Evolutionary conservation across 2,113 vertebrate genomes (phyloP).

Genomic region (Engraulis encrasicolus): DNA sequence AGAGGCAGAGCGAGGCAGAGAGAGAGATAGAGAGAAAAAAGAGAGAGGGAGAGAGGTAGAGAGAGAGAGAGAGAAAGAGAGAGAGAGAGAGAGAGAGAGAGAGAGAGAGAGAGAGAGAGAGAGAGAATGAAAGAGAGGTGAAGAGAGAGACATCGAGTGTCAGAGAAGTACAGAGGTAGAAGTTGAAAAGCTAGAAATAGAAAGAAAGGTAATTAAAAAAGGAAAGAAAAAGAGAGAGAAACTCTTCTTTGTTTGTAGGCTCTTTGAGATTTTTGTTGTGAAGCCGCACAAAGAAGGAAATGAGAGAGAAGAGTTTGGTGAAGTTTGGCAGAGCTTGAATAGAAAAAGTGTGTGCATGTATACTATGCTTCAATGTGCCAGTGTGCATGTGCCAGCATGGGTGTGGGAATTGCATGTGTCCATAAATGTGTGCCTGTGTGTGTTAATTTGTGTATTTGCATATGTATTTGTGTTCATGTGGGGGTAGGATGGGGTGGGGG

Average conservation of each 20-base stretch:
- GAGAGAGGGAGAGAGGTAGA: too few relatives aligned
- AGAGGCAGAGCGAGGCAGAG: background rate
- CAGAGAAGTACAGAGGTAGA: too few relatives aligned
- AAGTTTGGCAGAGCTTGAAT: background rate
- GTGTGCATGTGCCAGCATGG: background rate
- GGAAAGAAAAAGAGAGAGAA: background rate
- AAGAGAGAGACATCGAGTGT: background rate
- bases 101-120: background rate
- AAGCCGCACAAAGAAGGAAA: background rate
- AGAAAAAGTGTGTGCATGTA: background rate
- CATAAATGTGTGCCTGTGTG: constrained; percentile 47
- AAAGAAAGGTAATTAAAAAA: background rate
- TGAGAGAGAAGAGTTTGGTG: background rate
- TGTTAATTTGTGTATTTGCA: constrained; percentile 45
- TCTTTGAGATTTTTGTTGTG: background rate
- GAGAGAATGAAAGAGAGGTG: too few relatives aligned
- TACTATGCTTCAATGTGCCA: too few relatives aligned
- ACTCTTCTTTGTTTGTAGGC: background rate
- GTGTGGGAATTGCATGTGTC: constrained; percentile 44
- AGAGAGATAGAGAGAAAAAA: background rate
- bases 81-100: background rate
- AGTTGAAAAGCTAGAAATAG: background rate
- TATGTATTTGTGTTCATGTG: background rate
- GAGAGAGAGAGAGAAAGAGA: background rate
- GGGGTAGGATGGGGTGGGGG: too few relatives aligned